Evolutionary conservation across 2,113 vertebrate species (phyloP), one percentile per base, ranked within the genome.

Genomic region (Aspidoscelis tigris): DNA sequence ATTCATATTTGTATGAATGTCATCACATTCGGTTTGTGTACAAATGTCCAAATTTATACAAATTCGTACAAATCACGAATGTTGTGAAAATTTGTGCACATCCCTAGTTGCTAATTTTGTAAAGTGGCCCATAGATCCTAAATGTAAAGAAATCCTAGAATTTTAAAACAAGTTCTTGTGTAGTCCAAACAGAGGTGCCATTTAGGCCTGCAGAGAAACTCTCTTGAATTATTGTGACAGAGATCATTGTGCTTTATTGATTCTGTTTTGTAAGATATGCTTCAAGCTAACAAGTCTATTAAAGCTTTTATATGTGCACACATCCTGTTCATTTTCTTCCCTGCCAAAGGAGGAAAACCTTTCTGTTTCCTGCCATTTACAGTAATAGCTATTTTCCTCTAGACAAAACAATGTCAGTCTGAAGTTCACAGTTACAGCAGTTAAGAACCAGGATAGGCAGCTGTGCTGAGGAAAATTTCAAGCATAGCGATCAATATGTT

Each of bases 221-320:
- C 74, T 81, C 26, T n/a, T 21, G 61, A 0, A 0, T n/a, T 44
- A 68, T 33, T 47, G 16, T 58, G 69, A 65, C 75, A 90, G 76
- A 70, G 4, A 71, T 75, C 11, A 43, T 80, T 77, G 33, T 24
- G 66, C 41, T 64, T 80, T 80, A 76, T 78, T 70, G 41, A 80
- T 80, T 86, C 50, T 50, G 1, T 18, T 78, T 76, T 64, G 65
- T 70, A 74, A 85, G 47, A 58, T 75, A 22, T 61, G 47, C 12
- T 86, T 2, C 9, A 44, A 80, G 80, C 39, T 74, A 80, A 41
- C n/a, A 69, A 76, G 44, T 80, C 47, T 77, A 41, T 80, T 55
- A 69, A 65, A 68, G 16, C 14, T 64, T 86, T 77, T 64, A 26
- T 7, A 53, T 76, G 39, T 80, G 8, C 11, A 61, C 14, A 7